phyloP scores from a whole-genome alignment of 2,797 vertebrate genomes.

The Megalops cyprinoides region DNA sequence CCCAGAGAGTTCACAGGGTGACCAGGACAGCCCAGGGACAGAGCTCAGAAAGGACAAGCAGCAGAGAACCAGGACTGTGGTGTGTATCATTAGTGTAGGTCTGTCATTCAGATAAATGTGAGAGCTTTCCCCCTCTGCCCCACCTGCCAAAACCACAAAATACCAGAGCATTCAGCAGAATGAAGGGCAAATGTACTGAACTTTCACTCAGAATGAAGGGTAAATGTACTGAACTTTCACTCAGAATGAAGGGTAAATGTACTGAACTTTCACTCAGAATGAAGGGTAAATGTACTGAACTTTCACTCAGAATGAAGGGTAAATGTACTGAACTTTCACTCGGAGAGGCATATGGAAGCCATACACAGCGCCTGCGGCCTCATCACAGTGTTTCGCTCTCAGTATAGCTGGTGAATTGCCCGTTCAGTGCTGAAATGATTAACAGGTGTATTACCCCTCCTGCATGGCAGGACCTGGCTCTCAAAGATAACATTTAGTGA shows the following conservation, averaged over 20 bases:
- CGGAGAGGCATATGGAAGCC: too few species aligned
- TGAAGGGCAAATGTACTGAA: neutral
- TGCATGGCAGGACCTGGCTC: neutral
- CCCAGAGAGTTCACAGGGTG: constrained; percentile 46
- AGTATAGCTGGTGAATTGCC: too few species aligned
- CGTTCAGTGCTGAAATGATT: too few species aligned
- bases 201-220: constrained; percentile 9
- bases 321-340: neutral
- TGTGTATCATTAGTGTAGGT: neutral
- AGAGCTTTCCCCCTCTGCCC: too few species aligned
- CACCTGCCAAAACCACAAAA: neutral
- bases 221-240: neutral
- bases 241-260: neutral
- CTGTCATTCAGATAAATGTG: neutral
- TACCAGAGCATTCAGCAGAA: neutral
- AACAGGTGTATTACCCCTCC: neutral
- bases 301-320: neutral
- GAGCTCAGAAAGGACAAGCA: neutral
- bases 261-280: too few species aligned
- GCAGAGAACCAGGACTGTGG: too few species aligned
- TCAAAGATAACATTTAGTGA: neutral
- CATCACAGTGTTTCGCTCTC: too few species aligned
- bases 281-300: too few species aligned
- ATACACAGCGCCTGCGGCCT: too few species aligned
- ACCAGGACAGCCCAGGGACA: neutral